A percentile compares a stretch with the other conserved stretches of the same genome.
Evolutionary conservation across 2,797 vertebrate species (phyloP).

Genomic region (Lepidocolaptes lacrymiger): DNA sequence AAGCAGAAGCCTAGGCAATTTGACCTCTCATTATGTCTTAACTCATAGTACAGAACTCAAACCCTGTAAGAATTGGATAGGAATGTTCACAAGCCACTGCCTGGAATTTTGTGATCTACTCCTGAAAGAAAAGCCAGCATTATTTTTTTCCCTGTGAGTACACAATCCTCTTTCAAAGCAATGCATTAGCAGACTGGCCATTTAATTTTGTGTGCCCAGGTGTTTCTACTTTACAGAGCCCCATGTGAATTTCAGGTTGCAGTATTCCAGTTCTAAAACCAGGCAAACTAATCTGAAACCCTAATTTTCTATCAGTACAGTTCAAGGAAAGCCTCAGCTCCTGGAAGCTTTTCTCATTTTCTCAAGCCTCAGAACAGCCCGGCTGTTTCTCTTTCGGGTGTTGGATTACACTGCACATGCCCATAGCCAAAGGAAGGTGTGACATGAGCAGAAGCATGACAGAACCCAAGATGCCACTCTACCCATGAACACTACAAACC

Average conservation of each 20-base stretch:
- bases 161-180: not conserved
- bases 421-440: rapidly evolving
- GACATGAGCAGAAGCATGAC: rapidly evolving
- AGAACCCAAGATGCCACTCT: not conserved
- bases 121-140: not conserved
- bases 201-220: not conserved
- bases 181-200: not conserved
- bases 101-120: not conserved
- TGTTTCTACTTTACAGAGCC: not conserved
- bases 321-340: not conserved
- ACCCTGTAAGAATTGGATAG: not conserved
- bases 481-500: not conserved
- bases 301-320: not conserved
- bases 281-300: not conserved
- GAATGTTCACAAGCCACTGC: not conserved
- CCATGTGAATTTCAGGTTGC: not conserved
- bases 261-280: not conserved
- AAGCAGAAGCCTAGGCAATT: not conserved
- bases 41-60: not conserved
- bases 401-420: rapidly evolving
- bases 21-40: not conserved
- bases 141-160: not conserved
- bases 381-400: not conserved
- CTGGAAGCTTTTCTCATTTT: not conserved
- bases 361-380: not conserved